A percentile compares a stretch with the other conserved stretches of the same genome.
phyloP scores from a whole-genome alignment of 2,113 vertebrate species.

The Daboia siamensis region DNA sequence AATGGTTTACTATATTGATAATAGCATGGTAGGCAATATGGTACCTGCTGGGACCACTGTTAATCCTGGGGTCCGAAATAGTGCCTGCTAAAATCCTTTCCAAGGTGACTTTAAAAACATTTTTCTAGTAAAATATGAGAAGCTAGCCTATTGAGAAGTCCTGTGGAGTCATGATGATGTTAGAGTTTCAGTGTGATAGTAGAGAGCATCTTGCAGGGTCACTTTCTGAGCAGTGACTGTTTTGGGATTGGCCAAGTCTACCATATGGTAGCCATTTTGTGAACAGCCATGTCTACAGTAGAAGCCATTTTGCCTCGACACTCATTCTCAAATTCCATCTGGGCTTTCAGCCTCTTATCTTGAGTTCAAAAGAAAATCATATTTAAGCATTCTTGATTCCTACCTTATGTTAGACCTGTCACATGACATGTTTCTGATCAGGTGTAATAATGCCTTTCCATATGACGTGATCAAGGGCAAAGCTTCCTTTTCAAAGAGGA shows the following conservation, averaged over 20 bases:
- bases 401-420: constrained; percentile 15
- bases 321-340: neutral
- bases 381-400: constrained; percentile 14
- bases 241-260: neutral
- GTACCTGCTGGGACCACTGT: neutral
- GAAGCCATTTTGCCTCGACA: neutral
- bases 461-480: constrained; percentile 3
- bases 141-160: neutral
- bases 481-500: constrained; percentile 23
- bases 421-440: neutral
- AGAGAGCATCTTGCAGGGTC: neutral
- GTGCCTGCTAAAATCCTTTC: neutral
- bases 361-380: constrained; percentile 24
- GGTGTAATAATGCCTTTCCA: constrained; percentile 1
- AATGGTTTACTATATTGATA: neutral
- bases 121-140: neutral
- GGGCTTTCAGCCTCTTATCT: neutral
- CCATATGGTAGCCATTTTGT: neutral
- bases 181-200: neutral
- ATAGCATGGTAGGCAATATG: neutral
- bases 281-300: neutral
- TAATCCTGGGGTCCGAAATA: neutral
- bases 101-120: neutral
- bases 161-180: neutral
- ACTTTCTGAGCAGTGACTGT: neutral